A percentile compares a stretch with the other conserved stretches of the same genome.
Evolutionary conservation across 2,113 vertebrate genomes (phyloP).

Genomic region (Halcyon senegalensis): DNA sequence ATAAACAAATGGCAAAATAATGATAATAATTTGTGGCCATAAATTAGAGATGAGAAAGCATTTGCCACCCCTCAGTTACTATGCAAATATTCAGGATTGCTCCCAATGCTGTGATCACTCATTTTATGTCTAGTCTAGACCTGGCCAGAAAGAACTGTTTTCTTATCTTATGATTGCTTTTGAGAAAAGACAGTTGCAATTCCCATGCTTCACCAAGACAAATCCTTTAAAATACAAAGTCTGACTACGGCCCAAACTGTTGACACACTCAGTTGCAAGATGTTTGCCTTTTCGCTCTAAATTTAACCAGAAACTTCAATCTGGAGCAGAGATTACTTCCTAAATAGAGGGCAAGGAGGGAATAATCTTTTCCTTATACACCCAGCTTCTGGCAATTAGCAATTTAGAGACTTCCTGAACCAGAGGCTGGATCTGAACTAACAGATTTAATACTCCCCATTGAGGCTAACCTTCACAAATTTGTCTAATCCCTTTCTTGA

Average conservation of each 20-base stretch:
- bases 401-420: background rate
- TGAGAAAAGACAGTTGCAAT: background rate
- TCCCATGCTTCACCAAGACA: background rate
- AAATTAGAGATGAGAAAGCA: constrained; percentile 1
- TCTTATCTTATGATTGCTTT: background rate
- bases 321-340: background rate
- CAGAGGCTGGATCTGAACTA: background rate
- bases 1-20: constrained; percentile 13
- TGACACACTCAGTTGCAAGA: background rate
- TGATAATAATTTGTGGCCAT: background rate
- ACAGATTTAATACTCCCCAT: background rate
- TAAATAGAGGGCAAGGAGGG: background rate
- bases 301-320: background rate
- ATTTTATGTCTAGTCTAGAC: background rate
- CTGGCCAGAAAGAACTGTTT: background rate
- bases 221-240: background rate
- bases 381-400: background rate
- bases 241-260: background rate
- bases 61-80: background rate
- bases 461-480: background rate
- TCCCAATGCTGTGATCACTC: background rate
- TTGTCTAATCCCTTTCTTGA: background rate
- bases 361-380: background rate
- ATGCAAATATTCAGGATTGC: background rate
- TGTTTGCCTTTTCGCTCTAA: background rate